Evolutionary conservation across 2,888 invertebrate genomes (phyloP), one percentile per base, ranked within the genome.

Genomic region (Lepidonotus clava): DNA sequence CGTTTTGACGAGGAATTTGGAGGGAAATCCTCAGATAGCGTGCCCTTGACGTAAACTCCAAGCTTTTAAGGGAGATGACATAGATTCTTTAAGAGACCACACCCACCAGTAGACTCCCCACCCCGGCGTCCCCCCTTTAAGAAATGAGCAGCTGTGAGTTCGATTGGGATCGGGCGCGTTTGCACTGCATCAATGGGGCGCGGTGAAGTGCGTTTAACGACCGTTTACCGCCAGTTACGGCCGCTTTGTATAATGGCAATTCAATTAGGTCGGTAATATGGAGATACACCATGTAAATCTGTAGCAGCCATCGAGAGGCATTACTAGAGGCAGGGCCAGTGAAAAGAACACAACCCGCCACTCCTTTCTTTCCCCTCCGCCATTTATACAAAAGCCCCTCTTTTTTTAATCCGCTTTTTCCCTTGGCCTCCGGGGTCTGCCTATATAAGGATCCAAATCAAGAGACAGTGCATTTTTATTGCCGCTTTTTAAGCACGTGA

Each of bases 171-270:
- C 28, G 24, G 61, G 11, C 28, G 28, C 61, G 24, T 61, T 61
- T 61, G 28, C 61, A 61, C 24, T 61, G 2, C 61, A 28, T 61
- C 61, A 61, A 61, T 61, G 14, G 61, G 28, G 61, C 61, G 61
- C 61, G 61, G 28, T 32, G 28, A 61, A 61, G 61, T 61, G 61
- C 61, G 61, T 61, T 61, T 61, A 61, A 61, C 61, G 61, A 61
- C 24, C 61, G 24, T 61, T 61, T 61, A 61, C 11, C 61, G 61
- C 11, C 46, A 24, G 61, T 61, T 61, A 32, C 61, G 21, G 28
- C 28, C 5, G 61, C 61, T 61, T 61, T 61, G 61, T 61, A 24
- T n/a, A 61, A 61, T 32, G 24, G 61, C 61, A 61, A 61, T 61
- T 61, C 61, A 61, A 61, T 61, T 61, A 61, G 61, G 61, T 61